Conservation (phyloP, 2,888 invertebrate genomes). For the Acleris emargana region DNA sequence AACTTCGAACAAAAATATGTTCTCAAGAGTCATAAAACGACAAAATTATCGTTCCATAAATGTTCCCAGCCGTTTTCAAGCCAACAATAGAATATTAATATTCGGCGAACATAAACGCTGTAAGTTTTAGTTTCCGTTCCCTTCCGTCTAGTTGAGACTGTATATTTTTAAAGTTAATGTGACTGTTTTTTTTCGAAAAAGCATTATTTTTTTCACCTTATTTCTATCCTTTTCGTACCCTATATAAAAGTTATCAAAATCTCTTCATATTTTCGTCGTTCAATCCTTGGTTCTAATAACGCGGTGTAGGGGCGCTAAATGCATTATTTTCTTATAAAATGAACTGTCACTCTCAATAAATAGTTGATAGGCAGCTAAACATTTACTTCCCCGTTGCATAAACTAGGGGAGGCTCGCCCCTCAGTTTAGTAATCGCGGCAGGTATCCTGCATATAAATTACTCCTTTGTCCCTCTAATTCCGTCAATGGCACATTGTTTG, state of each 20-base stretch:
- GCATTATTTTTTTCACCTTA: not conserved
- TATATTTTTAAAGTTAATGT: too few species aligned
- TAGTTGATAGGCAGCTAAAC: conserved; percentile 33
- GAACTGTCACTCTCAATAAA: conserved; percentile 35
- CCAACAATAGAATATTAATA: too few species aligned
- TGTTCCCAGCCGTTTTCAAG: too few species aligned
- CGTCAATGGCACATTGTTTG: conserved; percentile 36
- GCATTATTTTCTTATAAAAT: conserved; percentile 36
- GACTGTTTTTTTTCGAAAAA: too few species aligned
- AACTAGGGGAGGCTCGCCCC: conserved; percentile 25
- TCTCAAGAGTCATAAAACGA: too few species aligned
- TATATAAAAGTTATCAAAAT: conserved; percentile 5
- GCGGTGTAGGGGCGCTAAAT: conserved; percentile 16
- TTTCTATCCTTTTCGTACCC: not conserved
- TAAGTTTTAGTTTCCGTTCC: too few species aligned
- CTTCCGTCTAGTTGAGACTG: too few species aligned
- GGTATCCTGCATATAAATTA: conserved; percentile 38
- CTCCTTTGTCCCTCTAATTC: conserved; percentile 35
- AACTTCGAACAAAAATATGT: too few species aligned
- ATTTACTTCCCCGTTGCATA: conserved; percentile 30
- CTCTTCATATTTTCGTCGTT: conserved; percentile 19
- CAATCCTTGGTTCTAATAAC: conserved; percentile 14
- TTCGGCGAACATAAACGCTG: too few species aligned
- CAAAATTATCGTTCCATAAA: too few species aligned
- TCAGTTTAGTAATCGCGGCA: conserved; percentile 35